Conservation (phyloP, 2,797 vertebrate genomes). For the Malurus leucopterus region DNA sequence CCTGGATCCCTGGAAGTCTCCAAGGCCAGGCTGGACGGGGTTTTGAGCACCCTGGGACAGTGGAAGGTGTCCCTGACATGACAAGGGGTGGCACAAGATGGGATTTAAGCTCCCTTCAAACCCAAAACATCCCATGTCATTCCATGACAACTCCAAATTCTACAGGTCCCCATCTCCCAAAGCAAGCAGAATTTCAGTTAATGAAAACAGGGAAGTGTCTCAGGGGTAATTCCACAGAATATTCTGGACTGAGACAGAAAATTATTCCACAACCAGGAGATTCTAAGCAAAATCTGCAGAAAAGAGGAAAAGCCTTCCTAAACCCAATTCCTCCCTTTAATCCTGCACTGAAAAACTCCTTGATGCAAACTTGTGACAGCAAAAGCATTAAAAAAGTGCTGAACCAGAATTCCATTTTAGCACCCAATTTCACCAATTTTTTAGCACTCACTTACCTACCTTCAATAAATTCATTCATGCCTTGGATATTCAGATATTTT, state of each 20-base stretch:
- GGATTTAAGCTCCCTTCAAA: neutral
- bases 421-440: neutral
- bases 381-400: neutral
- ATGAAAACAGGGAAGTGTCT: fast-evolving
- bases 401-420: neutral
- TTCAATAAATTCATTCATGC: neutral
- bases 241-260: neutral
- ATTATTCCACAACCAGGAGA: fast-evolving
- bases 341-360: neutral
- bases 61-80: neutral
- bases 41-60: fast-evolving
- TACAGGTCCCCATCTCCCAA: neutral
- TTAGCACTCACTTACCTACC: neutral
- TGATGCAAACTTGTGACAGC: neutral
- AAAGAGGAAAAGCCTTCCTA: neutral
- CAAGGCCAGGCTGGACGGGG: fast-evolving
- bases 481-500: neutral
- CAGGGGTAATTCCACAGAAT: fast-evolving
- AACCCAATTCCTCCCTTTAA: neutral
- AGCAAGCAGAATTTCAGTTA: neutral
- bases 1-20: neutral
- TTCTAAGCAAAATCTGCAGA: neutral
- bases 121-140: neutral
- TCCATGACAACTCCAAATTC: neutral
- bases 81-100: fast-evolving